A percentile compares a stretch with the other conserved stretches of the same genome.
These are phyloP conservation scores for Triplophysa tibetana DNA, from an alignment of 2,113 vertebrate genomes.

Conservation along the genomic window DNA sequence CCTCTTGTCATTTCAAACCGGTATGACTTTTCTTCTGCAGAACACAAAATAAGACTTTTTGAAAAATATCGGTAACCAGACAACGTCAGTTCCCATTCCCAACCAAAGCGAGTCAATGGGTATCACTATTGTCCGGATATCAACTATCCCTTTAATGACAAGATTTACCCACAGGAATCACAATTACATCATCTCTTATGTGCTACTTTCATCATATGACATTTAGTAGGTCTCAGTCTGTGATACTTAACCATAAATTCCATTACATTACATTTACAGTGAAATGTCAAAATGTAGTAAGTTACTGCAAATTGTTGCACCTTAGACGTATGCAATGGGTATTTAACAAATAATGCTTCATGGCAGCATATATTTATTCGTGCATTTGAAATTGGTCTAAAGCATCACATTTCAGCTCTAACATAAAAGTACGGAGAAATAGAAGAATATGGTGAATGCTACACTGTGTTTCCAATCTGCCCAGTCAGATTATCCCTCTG, in stretches of 20 bases:
- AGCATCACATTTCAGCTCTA: background rate
- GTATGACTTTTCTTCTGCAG: too few relatives aligned
- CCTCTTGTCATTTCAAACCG: too few relatives aligned
- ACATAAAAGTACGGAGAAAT: too few relatives aligned
- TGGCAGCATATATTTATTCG: constrained; percentile 18
- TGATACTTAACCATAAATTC: background rate
- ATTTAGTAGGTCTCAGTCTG: background rate
- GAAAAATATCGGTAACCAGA: too few relatives aligned
- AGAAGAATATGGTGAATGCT: too few relatives aligned
- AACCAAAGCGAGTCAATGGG: too few relatives aligned
- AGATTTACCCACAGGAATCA: background rate
- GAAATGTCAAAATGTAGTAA: background rate
- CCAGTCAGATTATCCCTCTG: background rate
- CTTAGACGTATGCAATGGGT: constrained; percentile 7
- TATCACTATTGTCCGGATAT: too few relatives aligned
- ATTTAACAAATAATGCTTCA: constrained; percentile 6
- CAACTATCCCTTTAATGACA: background rate
- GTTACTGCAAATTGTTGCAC: constrained; percentile 1
- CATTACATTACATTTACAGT: background rate
- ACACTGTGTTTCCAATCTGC: background rate
- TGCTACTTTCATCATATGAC: background rate
- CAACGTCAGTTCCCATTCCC: too few relatives aligned
- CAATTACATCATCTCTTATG: too few relatives aligned
- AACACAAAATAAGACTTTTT: too few relatives aligned
- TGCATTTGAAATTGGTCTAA: background rate